Conservation (phyloP, 1,140 invertebrate genomes). For the Papilio xuthus region DNA sequence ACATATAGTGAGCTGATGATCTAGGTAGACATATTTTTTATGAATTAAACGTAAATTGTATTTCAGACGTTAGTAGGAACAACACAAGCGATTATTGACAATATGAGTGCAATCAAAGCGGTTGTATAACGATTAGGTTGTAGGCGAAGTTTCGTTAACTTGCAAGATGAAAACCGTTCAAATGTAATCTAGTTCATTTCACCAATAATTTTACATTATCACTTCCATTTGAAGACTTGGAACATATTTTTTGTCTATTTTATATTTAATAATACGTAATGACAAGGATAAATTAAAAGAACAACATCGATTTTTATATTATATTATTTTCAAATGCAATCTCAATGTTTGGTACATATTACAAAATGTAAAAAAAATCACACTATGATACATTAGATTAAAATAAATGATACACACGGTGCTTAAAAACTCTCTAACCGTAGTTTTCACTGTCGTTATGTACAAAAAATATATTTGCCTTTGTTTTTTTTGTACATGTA, state of each 20-base stretch:
- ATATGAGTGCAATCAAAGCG: not conserved
- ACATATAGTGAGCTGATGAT: no score
- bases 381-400: constrained; percentile 65
- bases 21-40: no score
- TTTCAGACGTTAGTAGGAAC: constrained; percentile 27
- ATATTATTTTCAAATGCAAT: constrained; percentile 79
- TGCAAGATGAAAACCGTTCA: not conserved
- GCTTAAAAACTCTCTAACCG: constrained; percentile 52
- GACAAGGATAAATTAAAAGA: constrained; percentile 62
- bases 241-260: not conserved
- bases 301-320: constrained; percentile 61
- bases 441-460: not conserved
- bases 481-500: not conserved
- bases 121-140: not conserved
- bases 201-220: no score
- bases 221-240: no score
- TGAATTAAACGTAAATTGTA: not conserved
- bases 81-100: not conserved
- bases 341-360: constrained; percentile 78
- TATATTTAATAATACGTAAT: not conserved
- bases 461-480: not conserved
- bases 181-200: not conserved
- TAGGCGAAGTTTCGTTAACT: not conserved
- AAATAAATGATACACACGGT: constrained; percentile 65
- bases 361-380: constrained; percentile 79